Percentiles rank a stretch among this genome's conserved stretches.
phyloP scores from a whole-genome alignment of 2,113 vertebrate genomes.

The Connochaetes taurinus region DNA sequence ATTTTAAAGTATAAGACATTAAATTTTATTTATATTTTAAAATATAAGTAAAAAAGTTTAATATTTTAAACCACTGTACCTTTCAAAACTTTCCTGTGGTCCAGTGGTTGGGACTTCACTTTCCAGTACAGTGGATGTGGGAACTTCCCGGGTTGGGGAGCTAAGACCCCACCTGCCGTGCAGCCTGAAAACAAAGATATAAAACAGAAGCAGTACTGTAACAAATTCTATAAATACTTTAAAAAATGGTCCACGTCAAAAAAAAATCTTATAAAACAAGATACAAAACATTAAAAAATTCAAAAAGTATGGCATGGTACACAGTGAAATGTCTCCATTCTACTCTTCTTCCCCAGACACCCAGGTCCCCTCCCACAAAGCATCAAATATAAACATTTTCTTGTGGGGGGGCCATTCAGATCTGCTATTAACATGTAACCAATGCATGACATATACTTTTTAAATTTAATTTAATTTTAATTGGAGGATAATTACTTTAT shows the following conservation, averaged over 20 bases:
- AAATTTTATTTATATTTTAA: background rate
- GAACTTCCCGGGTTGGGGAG: background rate
- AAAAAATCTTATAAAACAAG: background rate
- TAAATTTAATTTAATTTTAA: background rate
- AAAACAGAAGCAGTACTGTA: background rate
- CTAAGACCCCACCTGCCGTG: background rate
- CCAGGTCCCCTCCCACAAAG: background rate
- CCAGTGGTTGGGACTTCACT: background rate
- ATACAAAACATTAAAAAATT: background rate
- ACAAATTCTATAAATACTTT: background rate
- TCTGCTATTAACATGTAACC: conserved; percentile 66
- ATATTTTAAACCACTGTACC: background rate
- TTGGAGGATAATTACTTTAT: background rate
- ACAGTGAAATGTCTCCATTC: background rate
- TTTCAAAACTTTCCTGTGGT: background rate
- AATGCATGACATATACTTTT: conserved; percentile 54
- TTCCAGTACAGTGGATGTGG: background rate
- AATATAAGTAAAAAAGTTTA: background rate
- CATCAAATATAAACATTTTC: background rate
- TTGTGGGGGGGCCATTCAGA: conserved; percentile 30
- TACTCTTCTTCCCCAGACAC: background rate
- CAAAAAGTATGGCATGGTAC: background rate
- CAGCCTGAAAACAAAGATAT: background rate
- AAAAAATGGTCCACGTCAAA: accelerated
- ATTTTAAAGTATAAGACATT: background rate